Evolutionary conservation across 2,888 invertebrate genomes (phyloP).

Genomic region (Alentia gelatinosa): DNA sequence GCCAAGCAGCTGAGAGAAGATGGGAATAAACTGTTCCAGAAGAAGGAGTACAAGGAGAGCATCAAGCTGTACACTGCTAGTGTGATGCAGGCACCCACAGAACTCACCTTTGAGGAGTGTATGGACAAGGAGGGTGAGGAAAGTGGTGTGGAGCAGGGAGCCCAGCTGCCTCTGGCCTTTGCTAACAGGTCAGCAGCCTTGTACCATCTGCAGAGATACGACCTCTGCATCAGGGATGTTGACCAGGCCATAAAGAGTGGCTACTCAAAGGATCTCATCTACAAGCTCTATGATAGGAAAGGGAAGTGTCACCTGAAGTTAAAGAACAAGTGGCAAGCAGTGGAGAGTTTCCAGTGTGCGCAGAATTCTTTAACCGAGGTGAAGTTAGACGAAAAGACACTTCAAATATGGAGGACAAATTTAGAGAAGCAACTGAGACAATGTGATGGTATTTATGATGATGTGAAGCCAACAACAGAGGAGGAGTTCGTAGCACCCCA

Average conservation of each 20-base stretch:
- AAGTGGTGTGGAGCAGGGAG: conserved; percentile 7
- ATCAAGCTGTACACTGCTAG: conserved; percentile 70
- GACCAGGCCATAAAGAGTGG: conserved; percentile 80
- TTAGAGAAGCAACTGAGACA: conserved; percentile 22
- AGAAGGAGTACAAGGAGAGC: conserved; percentile 70
- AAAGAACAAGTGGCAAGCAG: conserved; percentile 80
- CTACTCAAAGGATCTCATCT: conserved; percentile 85
- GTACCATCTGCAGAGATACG: conserved; percentile 73
- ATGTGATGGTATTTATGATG: conserved; percentile 26
- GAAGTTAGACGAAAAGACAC: conserved; percentile 51
- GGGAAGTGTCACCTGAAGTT: conserved; percentile 85
- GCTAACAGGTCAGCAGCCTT: conserved; percentile 78
- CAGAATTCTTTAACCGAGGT: conserved; percentile 51
- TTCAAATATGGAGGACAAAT: conserved; percentile 29
- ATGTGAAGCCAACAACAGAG: not conserved
- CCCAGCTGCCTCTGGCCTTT: conserved; percentile 71
- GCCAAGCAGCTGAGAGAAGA: conserved; percentile 83
- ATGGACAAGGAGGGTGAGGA: not conserved
- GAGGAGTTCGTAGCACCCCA: not conserved
- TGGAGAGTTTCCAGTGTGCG: conserved; percentile 69
- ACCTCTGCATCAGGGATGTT: conserved; percentile 74
- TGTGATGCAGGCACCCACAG: conserved; percentile 56
- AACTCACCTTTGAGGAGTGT: not conserved
- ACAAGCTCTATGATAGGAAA: conserved; percentile 86
- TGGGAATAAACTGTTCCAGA: conserved; percentile 77